These are phyloP conservation scores for Hipposideros larvatus DNA, from an alignment of 2,797 vertebrate genomes.

Conservation along the genomic window DNA sequence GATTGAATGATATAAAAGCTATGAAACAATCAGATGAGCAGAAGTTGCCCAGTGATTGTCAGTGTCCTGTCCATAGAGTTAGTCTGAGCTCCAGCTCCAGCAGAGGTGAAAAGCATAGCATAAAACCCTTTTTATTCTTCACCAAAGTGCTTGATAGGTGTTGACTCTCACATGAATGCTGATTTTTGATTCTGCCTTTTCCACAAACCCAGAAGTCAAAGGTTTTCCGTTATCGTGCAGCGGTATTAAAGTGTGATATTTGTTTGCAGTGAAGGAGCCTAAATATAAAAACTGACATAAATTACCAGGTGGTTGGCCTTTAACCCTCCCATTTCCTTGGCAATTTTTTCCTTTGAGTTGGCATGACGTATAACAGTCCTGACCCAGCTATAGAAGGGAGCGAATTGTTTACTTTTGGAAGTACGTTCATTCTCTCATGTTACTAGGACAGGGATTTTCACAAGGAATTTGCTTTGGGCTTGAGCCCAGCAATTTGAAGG, in stretches of 20 bases:
- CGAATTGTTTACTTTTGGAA: slow-evolving; percentile 54
- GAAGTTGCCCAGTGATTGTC: not conserved
- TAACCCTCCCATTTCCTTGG: slow-evolving; percentile 15
- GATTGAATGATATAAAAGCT: not conserved
- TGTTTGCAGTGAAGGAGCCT: slow-evolving; percentile 31
- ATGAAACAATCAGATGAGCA: not conserved
- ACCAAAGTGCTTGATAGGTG: not conserved
- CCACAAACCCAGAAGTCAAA: not conserved
- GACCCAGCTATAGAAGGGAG: not conserved
- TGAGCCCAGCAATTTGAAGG: not conserved
- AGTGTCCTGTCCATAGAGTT: not conserved
- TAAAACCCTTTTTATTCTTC: slow-evolving; percentile 30
- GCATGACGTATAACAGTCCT: not conserved
- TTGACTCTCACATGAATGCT: not conserved
- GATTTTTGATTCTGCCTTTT: slow-evolving; percentile 51
- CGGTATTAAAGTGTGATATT: slow-evolving; percentile 61
- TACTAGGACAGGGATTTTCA: not conserved
- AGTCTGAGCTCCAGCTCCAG: not conserved
- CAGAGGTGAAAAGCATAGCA: not conserved
- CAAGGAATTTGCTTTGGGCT: slow-evolving; percentile 18
- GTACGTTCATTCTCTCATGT: not conserved
- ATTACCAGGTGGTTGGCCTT: slow-evolving; percentile 68
- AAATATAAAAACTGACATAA: slow-evolving; percentile 45
- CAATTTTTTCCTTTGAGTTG: slow-evolving; percentile 40
- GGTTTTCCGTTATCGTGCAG: slow-evolving; percentile 30